Base-by-base conservation (phyloP, 1,140 invertebrate species). In the Myzus persicae region DNA sequence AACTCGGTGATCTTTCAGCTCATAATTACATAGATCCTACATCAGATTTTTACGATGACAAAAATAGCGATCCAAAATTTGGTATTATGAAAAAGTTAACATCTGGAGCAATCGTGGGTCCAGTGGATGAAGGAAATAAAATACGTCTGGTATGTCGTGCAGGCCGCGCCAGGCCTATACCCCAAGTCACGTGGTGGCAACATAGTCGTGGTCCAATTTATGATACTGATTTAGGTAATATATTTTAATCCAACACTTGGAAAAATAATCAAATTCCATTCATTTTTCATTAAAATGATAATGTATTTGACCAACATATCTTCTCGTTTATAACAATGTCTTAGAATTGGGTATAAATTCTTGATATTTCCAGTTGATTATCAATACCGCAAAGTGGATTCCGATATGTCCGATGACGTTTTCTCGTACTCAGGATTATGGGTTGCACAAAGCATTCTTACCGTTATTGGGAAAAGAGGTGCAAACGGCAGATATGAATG, bases 111-210 rank as follows among this genome's bases (percentile, higher is more conserved):
- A 95, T 96, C 88, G 96, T 97, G 81, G 97, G 97, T 4, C 97
- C 97, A 4, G 96, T 97, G 94, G 96, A 96, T 94, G 97, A 98
- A 95, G 96, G 97, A 46, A 96, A 96, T 24, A 95, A 96, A 93
- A 95, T 98, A 88, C 96, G 96, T 81, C 95, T 98, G 82, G 96
- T 96, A 85, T 98, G 97, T 94, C 96, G 97, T 93, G 97, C 97
- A 40, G 96, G 96, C 42, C 96, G 97, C 82, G 98, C 97, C 82
- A 97, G 97, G 95, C 97, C 98, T 2, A 96, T 97, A 82, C 97
- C 97, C 2, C 96, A 95, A 93, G 96, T 98, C 84, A 96, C 96
- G 26, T 98, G 97, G 97, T 97, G 96, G 95, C 81, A 90, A 67
- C 89, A 90, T 31, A 67, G 38, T 14, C 89, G 89, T n/a, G 89